Evolutionary conservation across 2,113 vertebrate species (phyloP).

Genomic region (Vicugna pacos): DNA sequence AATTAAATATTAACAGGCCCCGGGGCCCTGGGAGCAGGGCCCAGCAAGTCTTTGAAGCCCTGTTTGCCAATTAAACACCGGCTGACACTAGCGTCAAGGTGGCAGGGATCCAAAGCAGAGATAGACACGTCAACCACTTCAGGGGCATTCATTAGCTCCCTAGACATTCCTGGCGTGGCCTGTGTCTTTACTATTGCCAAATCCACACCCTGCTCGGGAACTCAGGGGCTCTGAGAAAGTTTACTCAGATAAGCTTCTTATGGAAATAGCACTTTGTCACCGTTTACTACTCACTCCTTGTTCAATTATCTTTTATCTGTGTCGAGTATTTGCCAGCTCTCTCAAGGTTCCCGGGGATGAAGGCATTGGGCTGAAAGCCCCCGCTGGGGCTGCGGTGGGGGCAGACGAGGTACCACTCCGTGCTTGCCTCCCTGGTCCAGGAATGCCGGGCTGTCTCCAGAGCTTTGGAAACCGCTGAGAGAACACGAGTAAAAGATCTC

Average conservation of each 20-base stretch:
- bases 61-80: conserved; percentile 92
- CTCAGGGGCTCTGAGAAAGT: conserved; percentile 87
- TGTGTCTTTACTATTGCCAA: conserved; percentile 89
- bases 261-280: conserved; percentile 92
- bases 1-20: conserved; percentile 90
- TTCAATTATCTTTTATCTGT: conserved; percentile 92
- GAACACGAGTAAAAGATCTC: not conserved
- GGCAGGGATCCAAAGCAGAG: conserved; percentile 92
- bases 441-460: not conserved
- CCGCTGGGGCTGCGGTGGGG: not conserved
- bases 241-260: conserved; percentile 90
- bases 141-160: conserved; percentile 89
- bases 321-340: conserved; percentile 89
- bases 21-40: conserved; percentile 84
- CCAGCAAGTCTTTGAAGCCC: conserved; percentile 88
- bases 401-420: conserved; percentile 28
- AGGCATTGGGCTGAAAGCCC: conserved; percentile 52
- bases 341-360: conserved; percentile 79
- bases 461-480: not conserved
- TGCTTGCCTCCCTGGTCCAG: conserved; percentile 31
- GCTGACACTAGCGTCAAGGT: conserved; percentile 89
- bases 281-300: conserved; percentile 89
- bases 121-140: conserved; percentile 90
- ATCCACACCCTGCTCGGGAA: conserved; percentile 91
- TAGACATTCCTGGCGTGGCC: conserved; percentile 90